A percentile compares a stretch with the other conserved stretches of the same genome.
phyloP scores from a whole-genome alignment of 2,888 invertebrate genomes.

The Diaprepes abbreviatus region DNA sequence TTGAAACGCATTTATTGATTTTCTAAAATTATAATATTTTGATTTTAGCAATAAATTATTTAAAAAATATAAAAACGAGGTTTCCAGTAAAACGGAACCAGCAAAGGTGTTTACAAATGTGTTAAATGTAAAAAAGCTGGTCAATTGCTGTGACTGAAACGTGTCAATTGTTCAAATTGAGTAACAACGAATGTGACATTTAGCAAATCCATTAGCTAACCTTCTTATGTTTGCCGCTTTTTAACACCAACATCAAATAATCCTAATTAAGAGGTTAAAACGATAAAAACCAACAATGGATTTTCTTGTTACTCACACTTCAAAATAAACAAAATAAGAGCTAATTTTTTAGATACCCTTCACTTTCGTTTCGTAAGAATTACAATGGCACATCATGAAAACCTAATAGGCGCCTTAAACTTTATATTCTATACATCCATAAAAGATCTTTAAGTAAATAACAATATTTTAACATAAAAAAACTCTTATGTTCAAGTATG shows the following conservation, averaged over 20 bases:
- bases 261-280: constrained; percentile 11
- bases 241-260: constrained; percentile 12
- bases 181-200: not conserved
- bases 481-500: not conserved
- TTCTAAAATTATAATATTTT: too few species aligned
- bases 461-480: not conserved
- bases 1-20: too few species aligned
- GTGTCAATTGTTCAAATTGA: constrained; percentile 5
- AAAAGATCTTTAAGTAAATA: constrained; percentile 2
- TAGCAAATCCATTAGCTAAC: constrained; percentile 9
- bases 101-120: too few species aligned
- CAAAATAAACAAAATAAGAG: not conserved
- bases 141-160: not conserved
- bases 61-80: too few species aligned
- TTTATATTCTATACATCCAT: constrained; percentile 4
- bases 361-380: constrained; percentile 11
- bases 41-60: too few species aligned
- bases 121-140: not conserved
- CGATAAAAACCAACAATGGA: not conserved
- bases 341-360: constrained; percentile 18
- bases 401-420: not conserved
- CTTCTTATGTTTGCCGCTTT: not conserved
- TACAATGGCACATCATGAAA: not conserved
- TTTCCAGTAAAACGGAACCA: too few species aligned
- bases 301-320: not conserved